These are phyloP conservation scores for Ochotona princeps DNA, from an alignment of 2,113 vertebrate species.

Conservation along the genomic window DNA sequence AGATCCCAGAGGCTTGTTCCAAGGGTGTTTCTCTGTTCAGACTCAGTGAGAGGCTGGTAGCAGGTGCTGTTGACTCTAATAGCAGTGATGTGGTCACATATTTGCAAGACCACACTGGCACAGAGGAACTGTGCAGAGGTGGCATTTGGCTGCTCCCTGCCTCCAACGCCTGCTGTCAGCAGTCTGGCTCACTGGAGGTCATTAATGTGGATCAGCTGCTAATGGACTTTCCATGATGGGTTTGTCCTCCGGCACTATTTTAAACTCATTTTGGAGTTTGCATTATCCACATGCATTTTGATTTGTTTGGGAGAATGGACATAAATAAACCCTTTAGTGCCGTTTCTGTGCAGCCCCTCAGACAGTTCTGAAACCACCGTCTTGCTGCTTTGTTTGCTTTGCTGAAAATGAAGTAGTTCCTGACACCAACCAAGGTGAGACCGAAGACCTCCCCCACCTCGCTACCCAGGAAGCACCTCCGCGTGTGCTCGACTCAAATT, in stretches of 20 bases:
- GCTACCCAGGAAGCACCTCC: not conserved
- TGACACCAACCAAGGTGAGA: not conserved
- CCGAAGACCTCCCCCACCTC: not conserved
- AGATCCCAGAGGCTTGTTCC: not conserved
- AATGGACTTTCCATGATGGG: conserved; percentile 57
- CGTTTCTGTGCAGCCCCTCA: conserved; percentile 43
- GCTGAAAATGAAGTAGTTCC: conserved; percentile 8
- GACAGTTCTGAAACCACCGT: not conserved
- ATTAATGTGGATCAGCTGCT: conserved; percentile 67
- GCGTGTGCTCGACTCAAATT: fast-evolving
- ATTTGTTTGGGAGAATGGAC: conserved; percentile 57
- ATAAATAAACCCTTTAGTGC: conserved; percentile 50
- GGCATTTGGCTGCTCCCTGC: not conserved
- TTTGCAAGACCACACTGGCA: not conserved
- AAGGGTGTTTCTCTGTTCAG: not conserved
- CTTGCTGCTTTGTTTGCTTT: conserved; percentile 26
- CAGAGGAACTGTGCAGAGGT: not conserved
- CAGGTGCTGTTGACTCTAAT: not conserved
- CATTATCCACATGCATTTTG: conserved; percentile 68
- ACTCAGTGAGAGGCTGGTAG: not conserved
- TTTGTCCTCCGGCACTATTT: conserved; percentile 64
- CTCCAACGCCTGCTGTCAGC: not conserved
- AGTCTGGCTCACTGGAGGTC: conserved; percentile 50
- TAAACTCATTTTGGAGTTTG: conserved; percentile 68
- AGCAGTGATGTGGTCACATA: not conserved